phyloP scores from a whole-genome alignment of 2,888 invertebrate genomes.

The Iselma pallidipennis region DNA sequence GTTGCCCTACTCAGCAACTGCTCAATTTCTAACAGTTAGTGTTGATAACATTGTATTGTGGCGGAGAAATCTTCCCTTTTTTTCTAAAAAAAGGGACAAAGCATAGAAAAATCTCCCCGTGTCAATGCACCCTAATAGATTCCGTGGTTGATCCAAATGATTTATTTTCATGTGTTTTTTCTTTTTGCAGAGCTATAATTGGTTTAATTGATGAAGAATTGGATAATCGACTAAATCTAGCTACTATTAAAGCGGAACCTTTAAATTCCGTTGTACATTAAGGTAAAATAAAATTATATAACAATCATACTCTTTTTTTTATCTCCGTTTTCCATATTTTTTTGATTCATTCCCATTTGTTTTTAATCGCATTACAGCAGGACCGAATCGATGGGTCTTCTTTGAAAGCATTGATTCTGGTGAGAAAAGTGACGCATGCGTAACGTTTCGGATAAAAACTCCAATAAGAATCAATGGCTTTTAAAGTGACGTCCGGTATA shows the following conservation, averaged over 20 bases:
- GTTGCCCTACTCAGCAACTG: no score
- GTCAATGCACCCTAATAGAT: no score
- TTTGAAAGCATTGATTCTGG: background rate
- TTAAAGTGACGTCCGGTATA: no score
- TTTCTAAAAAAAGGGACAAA: no score
- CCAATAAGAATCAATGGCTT: no score
- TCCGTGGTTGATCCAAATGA: no score
- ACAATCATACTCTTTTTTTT: background rate
- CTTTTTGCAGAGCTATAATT: constrained; percentile 69
- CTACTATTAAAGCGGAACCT: constrained; percentile 82
- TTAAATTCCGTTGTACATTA: constrained; percentile 79
- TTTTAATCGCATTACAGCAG: no score
- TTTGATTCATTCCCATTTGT: background rate
- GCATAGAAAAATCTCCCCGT: no score
- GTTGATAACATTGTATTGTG: no score
- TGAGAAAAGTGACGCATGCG: no score
- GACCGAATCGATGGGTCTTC: background rate
- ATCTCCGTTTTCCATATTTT: background rate
- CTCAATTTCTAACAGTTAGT: no score
- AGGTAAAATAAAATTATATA: constrained; percentile 20
- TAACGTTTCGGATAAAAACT: background rate
- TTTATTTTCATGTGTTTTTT: background rate
- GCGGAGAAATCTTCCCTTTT: no score
- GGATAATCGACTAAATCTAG: constrained; percentile 78
- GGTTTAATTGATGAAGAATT: constrained; percentile 84